phyloP scores from a whole-genome alignment of 1,140 invertebrate species.

The Camponotus floridanus region DNA sequence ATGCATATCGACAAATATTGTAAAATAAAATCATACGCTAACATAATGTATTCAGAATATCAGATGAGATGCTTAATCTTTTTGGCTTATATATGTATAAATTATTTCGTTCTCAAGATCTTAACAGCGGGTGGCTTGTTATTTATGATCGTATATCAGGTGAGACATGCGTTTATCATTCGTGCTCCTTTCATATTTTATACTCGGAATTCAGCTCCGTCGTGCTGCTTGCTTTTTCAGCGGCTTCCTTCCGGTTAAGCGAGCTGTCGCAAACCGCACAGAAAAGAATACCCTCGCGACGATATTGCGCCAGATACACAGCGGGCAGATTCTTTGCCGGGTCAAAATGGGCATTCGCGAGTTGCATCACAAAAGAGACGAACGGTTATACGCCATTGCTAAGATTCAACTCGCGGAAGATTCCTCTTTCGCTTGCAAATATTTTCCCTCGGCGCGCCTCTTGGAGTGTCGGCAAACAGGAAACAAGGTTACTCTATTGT shows the following conservation, averaged over 20 bases:
- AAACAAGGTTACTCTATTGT: slow-evolving; percentile 24
- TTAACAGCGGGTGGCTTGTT: neutral
- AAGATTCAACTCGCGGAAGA: slow-evolving; percentile 36
- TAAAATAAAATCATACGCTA: neutral
- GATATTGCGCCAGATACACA: slow-evolving; percentile 37
- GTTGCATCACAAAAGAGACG: slow-evolving; percentile 35
- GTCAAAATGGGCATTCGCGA: slow-evolving; percentile 35
- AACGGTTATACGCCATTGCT: slow-evolving; percentile 3
- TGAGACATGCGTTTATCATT: slow-evolving; percentile 27
- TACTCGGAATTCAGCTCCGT: slow-evolving; percentile 61
- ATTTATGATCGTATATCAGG: slow-evolving; percentile 38
- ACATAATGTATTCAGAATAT: neutral
- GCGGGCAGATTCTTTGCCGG: slow-evolving; percentile 14
- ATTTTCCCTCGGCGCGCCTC: slow-evolving; percentile 17
- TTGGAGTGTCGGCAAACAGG: neutral
- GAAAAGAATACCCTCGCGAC: slow-evolving; percentile 43
- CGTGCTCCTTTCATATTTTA: slow-evolving; percentile 29
- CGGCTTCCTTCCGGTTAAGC: slow-evolving; percentile 72
- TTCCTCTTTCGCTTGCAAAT: slow-evolving; percentile 17
- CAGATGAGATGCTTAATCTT: neutral
- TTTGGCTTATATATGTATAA: neutral
- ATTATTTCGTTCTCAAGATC: slow-evolving; percentile 18
- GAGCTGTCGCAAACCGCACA: slow-evolving; percentile 23
- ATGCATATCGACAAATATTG: neutral
- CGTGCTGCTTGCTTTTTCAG: slow-evolving; percentile 72